Conservation (phyloP, 2,888 invertebrate species). For the Selenia dentaria region DNA sequence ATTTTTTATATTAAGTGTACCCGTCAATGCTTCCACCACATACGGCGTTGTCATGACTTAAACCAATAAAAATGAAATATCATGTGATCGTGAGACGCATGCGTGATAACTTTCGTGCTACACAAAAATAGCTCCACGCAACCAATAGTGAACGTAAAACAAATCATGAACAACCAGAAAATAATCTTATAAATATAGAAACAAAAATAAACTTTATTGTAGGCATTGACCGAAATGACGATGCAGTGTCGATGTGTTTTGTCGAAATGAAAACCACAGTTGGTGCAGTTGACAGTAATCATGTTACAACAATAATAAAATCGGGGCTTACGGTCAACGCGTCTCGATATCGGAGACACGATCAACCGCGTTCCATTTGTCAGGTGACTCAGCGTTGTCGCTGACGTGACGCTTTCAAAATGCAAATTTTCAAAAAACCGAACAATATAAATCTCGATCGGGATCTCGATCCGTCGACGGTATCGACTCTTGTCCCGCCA, state of each 20-base stretch:
- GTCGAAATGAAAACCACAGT: constrained; percentile 55
- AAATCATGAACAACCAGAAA: constrained; percentile 50
- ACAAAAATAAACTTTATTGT: constrained; percentile 14
- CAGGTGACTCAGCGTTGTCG: constrained; percentile 82
- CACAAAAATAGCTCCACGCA: constrained; percentile 67
- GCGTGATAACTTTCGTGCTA: constrained; percentile 65
- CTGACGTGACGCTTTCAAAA: constrained; percentile 82
- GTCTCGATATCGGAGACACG: constrained; percentile 74
- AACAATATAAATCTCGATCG: constrained; percentile 80
- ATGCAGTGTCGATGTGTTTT: constrained; percentile 51
- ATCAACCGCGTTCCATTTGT: constrained; percentile 78
- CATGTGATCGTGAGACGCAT: constrained; percentile 67
- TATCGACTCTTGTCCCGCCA: constrained; percentile 79
- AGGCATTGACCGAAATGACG: constrained; percentile 39
- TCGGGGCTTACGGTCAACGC: constrained; percentile 81
- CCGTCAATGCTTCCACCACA: constrained; percentile 71
- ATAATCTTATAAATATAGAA: constrained; percentile 36
- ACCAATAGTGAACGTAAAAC: constrained; percentile 49
- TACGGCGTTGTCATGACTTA: constrained; percentile 78
- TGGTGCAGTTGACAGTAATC: constrained; percentile 78
- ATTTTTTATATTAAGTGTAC: constrained; percentile 68
- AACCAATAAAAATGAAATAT: constrained; percentile 80
- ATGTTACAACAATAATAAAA: constrained; percentile 76
- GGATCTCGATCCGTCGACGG: constrained; percentile 76
- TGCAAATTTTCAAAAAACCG: constrained; percentile 81